phyloP scores from a whole-genome alignment of 2,888 invertebrate genomes.

The Altica lythri region DNA sequence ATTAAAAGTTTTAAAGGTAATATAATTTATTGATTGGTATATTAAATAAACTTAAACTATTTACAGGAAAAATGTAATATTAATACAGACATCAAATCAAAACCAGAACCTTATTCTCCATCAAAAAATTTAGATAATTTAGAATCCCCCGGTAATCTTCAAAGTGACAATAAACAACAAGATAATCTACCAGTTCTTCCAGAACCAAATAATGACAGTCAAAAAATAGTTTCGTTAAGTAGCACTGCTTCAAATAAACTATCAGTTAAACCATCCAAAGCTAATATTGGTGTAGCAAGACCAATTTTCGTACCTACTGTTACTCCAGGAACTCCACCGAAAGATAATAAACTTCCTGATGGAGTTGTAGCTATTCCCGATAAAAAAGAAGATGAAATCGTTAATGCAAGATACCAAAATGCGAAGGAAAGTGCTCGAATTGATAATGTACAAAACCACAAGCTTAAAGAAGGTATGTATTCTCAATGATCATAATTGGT shows the following conservation, averaged over 20 bases:
- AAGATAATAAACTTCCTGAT: constrained; percentile 41
- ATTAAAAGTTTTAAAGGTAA: constrained; percentile 45
- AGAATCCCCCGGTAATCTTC: constrained; percentile 5
- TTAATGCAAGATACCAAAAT: constrained; percentile 56
- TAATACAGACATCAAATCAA: constrained; percentile 36
- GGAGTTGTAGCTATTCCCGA: constrained; percentile 47
- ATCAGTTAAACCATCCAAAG: constrained; percentile 43
- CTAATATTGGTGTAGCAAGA: constrained; percentile 45
- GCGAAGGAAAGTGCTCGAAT: constrained; percentile 39
- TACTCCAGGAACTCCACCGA: constrained; percentile 45
- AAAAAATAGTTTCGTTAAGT: constrained; percentile 27
- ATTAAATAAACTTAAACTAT: constrained; percentile 7
- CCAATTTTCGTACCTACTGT: constrained; percentile 49
- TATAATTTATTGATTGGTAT: not conserved
- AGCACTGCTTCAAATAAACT: constrained; percentile 42
- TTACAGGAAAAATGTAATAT: constrained; percentile 35
- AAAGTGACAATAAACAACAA: constrained; percentile 29
- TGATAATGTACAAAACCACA: constrained; percentile 17
- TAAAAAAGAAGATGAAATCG: constrained; percentile 43
- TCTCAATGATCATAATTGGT: not conserved
- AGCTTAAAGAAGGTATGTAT: constrained; percentile 25
- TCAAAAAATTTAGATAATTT: too few relatives aligned
- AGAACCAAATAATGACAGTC: constrained; percentile 36
- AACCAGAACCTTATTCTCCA: constrained; percentile 28
- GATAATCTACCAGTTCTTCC: constrained; percentile 36